phyloP scores from a whole-genome alignment of 1,140 invertebrate genomes.

The Brachionus rotundiformis region DNA sequence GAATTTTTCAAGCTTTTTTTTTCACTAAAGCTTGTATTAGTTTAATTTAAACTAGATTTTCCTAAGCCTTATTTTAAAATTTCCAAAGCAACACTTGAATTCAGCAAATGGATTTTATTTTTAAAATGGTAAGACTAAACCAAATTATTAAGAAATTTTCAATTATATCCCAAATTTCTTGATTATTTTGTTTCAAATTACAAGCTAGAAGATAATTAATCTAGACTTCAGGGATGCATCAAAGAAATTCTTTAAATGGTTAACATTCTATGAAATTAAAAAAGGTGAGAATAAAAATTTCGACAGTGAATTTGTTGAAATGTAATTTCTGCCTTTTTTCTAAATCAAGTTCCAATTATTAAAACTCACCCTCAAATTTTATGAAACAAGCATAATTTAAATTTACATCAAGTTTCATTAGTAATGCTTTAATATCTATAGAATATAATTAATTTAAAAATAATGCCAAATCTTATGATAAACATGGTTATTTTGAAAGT shows the following conservation, averaged over 20 bases:
- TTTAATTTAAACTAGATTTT: not conserved
- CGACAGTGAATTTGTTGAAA: not conserved
- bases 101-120: not conserved
- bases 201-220: not conserved
- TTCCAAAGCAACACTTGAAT: not conserved
- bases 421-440: not conserved
- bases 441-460: not conserved
- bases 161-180: not conserved
- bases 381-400: slow-evolving; percentile 1
- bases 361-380: not conserved
- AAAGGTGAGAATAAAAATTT: not conserved
- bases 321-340: not conserved
- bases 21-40: not conserved
- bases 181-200: not conserved
- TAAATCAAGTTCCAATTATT: not conserved
- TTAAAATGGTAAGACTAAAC: not conserved
- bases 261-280: not conserved
- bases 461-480: not conserved
- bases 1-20: not conserved
- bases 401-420: not conserved
- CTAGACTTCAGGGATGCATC: not conserved
- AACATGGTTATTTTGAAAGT: no score
- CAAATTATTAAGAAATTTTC: not conserved
- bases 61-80: not conserved
- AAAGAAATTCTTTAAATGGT: not conserved